Conservation (phyloP, 2,113 vertebrate species). For the Gambusia holbrooki region DNA sequence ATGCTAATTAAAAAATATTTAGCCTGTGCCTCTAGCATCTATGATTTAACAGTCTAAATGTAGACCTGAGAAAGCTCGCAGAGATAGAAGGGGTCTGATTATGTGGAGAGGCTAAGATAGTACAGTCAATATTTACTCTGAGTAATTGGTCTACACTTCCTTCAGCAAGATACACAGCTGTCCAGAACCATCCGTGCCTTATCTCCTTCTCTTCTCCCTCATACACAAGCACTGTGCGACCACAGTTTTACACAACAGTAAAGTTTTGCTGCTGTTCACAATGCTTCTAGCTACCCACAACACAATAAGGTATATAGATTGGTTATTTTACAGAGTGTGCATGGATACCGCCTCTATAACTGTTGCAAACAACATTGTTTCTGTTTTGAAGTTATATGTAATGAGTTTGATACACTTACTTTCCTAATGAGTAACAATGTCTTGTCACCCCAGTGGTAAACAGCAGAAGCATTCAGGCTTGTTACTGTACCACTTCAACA, state of each 20-base stretch:
- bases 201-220: constrained; percentile 36
- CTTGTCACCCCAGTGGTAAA: constrained; percentile 33
- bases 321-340: background rate
- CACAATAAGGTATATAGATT: constrained; percentile 23
- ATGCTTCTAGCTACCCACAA: constrained; percentile 10
- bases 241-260: constrained; percentile 17
- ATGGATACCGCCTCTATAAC: constrained; percentile 27
- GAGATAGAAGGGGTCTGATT: constrained; percentile 6
- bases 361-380: constrained; percentile 13
- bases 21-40: background rate
- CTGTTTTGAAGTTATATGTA: constrained; percentile 31
- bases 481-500: constrained; percentile 18
- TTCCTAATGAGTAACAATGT: constrained; percentile 44
- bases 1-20: constrained; percentile 40
- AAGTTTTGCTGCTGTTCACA: constrained; percentile 23
- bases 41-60: constrained; percentile 40
- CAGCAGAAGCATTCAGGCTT: constrained; percentile 22
- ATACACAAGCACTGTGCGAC: constrained; percentile 16
- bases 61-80: constrained; percentile 24
- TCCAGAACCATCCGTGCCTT: constrained; percentile 42
- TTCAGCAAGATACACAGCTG: constrained; percentile 39
- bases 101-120: constrained; percentile 33
- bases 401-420: constrained; percentile 42
- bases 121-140: constrained; percentile 64
- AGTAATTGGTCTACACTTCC: constrained; percentile 64